A percentile compares a stretch with the other conserved stretches of the same genome.
phyloP scores from a whole-genome alignment of 2,888 invertebrate genomes.

The Molanna angustata region DNA sequence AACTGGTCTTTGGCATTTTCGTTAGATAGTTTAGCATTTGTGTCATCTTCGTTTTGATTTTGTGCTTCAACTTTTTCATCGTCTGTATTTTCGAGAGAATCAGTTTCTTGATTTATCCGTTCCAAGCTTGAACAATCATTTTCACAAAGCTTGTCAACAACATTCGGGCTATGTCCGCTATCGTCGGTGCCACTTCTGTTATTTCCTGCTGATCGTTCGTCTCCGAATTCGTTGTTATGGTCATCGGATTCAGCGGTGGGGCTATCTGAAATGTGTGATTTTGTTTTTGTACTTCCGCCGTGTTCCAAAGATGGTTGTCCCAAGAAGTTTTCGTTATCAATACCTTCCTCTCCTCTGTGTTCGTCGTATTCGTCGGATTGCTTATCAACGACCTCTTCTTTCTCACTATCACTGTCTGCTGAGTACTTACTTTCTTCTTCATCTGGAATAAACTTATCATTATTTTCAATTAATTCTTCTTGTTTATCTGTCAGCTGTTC shows the following conservation, averaged over 20 bases:
- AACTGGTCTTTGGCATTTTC: conserved; percentile 48
- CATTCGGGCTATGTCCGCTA: conserved; percentile 19
- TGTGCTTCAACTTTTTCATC: conserved; percentile 35
- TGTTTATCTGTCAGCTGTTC: conserved; percentile 14
- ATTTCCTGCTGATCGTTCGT: conserved; percentile 11
- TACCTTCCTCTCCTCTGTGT: conserved; percentile 18
- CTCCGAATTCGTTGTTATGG: conserved; percentile 10
- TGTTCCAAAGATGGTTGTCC: conserved; percentile 22
- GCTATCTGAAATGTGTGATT: conserved; percentile 13
- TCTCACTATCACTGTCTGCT: conserved; percentile 11
- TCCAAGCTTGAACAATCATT: conserved; percentile 26
- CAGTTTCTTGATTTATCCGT: conserved; percentile 37
- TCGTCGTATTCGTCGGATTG: conserved; percentile 12
- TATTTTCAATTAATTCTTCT: conserved; percentile 22
- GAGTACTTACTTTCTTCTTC: conserved; percentile 21
- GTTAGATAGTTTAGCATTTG: conserved; percentile 34
- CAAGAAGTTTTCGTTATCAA: conserved; percentile 26
- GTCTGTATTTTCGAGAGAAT: conserved; percentile 42
- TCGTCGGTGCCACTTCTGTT: conserved; percentile 8
- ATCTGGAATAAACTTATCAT: conserved; percentile 31
- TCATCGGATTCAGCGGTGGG: conserved; percentile 22
- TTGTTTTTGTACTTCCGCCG: conserved; percentile 11
- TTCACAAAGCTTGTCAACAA: conserved; percentile 27
- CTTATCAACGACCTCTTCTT: conserved; percentile 13
- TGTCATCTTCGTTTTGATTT: conserved; percentile 38